These are phyloP conservation scores for Himalopsyche kuldschensis DNA, from an alignment of 2,888 invertebrate species.

Conservation along the genomic window DNA sequence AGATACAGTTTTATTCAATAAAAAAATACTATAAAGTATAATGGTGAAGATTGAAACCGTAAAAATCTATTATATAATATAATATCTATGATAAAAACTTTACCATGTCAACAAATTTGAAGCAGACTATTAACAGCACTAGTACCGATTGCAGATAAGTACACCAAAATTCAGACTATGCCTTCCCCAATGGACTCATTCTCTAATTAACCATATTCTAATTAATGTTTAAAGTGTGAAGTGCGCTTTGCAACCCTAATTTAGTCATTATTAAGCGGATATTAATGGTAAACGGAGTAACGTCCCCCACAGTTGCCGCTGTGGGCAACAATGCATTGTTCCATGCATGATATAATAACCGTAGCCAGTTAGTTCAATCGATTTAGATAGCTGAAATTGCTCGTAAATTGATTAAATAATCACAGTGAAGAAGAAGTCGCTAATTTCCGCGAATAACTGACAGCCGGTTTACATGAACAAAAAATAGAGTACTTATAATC, in stretches of 20 bases:
- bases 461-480: too few relatives aligned
- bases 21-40: too few relatives aligned
- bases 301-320: not conserved
- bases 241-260: slow-evolving; percentile 15
- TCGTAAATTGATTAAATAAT: not conserved
- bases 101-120: too few relatives aligned
- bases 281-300: slow-evolving; percentile 17
- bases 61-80: too few relatives aligned
- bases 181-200: slow-evolving; percentile 25
- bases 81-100: too few relatives aligned
- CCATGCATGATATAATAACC: not conserved
- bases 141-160: not conserved
- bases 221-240: slow-evolving; percentile 36
- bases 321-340: not conserved
- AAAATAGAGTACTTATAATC: too few relatives aligned
- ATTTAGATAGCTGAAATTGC: not conserved
- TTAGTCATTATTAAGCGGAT: slow-evolving; percentile 27
- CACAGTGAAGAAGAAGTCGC: not conserved
- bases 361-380: not conserved
- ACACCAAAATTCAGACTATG: not conserved
- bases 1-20: too few relatives aligned
- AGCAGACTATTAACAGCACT: not conserved
- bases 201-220: slow-evolving; percentile 34
- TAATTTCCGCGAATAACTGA: not conserved
- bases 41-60: too few relatives aligned